phyloP scores from a whole-genome alignment of 2,888 invertebrate species.

The Ethmia dodecea region DNA sequence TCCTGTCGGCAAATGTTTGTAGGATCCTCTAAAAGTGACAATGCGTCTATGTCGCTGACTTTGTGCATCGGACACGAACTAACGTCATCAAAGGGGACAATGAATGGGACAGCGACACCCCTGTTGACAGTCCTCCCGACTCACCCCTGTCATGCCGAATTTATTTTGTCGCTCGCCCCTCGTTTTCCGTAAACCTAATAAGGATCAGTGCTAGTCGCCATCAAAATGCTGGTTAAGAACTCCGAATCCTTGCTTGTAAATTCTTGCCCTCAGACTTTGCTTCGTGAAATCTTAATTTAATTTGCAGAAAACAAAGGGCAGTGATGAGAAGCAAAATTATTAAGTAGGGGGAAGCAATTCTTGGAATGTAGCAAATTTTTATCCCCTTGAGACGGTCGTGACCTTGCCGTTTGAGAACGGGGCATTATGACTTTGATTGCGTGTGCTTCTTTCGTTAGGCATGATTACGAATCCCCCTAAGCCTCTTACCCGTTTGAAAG shows the following conservation, averaged over 20 bases:
- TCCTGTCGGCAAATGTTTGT: slow-evolving; percentile 32
- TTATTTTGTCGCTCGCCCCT: slow-evolving; percentile 44
- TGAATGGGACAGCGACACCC: slow-evolving; percentile 36
- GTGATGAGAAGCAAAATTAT: slow-evolving; percentile 35
- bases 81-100: slow-evolving; percentile 49
- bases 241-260: slow-evolving; percentile 31
- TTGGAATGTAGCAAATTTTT: slow-evolving; percentile 17
- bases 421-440: not conserved
- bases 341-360: slow-evolving; percentile 22
- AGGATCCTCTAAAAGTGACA: slow-evolving; percentile 39
- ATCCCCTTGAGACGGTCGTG: slow-evolving; percentile 9
- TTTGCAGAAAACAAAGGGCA: slow-evolving; percentile 43
- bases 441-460: not conserved
- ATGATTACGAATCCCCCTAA: not conserved
- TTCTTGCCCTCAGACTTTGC: slow-evolving; percentile 34
- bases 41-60: slow-evolving; percentile 35
- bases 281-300: slow-evolving; percentile 56
- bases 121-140: slow-evolving; percentile 33
- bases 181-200: slow-evolving; percentile 50
- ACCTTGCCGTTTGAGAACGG: slow-evolving; percentile 8
- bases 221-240: slow-evolving; percentile 41
- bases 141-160: slow-evolving; percentile 42
- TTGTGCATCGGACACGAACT: slow-evolving; percentile 56
- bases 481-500: not conserved
- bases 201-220: slow-evolving; percentile 48